Conservation (phyloP, 2,797 vertebrate species). For the Pipistrellus pipistrellus region DNA sequence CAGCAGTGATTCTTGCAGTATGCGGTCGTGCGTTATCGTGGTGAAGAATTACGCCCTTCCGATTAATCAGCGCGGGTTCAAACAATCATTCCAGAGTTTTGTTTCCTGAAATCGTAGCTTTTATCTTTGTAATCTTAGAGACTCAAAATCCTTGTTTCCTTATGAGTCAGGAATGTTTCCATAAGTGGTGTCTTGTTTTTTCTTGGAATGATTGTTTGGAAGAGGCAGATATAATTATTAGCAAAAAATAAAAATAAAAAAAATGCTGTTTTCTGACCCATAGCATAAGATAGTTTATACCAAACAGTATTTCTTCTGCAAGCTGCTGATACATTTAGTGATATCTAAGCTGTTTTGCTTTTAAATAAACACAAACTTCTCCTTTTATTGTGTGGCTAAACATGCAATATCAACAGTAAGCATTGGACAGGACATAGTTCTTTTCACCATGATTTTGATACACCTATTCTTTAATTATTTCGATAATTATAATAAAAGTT, state of each 20-base stretch:
- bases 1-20: too few relatives aligned
- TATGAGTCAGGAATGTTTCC: neutral
- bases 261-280: constrained; percentile 12
- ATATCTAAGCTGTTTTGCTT: constrained; percentile 13
- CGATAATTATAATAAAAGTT: constrained; percentile 30
- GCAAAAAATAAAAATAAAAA: neutral
- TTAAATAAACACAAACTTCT: constrained; percentile 23
- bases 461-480: neutral
- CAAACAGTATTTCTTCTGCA: neutral
- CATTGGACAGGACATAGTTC: neutral
- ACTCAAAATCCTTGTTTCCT: neutral
- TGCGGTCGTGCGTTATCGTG: too few relatives aligned
- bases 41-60: too few relatives aligned
- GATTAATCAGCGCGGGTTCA: too few relatives aligned
- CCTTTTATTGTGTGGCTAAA: neutral
- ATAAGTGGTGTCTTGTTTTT: neutral
- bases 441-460: constrained; percentile 9
- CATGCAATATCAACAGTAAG: neutral
- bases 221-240: neutral
- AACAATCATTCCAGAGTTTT: too few relatives aligned
- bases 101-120: neutral
- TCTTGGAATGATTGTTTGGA: neutral
- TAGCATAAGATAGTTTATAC: neutral
- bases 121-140: neutral
- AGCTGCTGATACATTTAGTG: neutral